Percentiles rank a stretch among this genome's conserved stretches.
phyloP scores from a whole-genome alignment of 1,140 invertebrate species.

The Panagrolaimus sp. region DNA sequence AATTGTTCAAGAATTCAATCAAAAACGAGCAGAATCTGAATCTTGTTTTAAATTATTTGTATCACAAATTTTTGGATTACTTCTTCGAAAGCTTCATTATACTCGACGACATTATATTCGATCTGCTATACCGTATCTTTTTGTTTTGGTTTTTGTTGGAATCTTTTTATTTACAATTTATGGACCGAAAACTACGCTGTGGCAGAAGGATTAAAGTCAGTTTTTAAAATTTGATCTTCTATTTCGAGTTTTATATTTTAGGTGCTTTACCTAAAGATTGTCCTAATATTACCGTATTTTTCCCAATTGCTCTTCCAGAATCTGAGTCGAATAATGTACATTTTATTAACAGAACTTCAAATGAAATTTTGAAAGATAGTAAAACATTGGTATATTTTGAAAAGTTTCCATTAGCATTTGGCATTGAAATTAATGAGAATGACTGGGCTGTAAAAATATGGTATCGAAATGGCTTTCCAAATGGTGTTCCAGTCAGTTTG shows the following conservation, averaged over 20 bases:
- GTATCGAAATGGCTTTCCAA: no score
- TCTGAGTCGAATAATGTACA: no score
- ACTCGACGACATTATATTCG: constrained; percentile 8
- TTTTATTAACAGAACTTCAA: no score
- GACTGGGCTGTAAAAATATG: no score
- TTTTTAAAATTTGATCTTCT: background rate
- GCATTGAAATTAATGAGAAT: no score
- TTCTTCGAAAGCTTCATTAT: background rate
- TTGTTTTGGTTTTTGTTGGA: background rate
- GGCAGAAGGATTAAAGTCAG: background rate
- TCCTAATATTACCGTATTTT: no score
- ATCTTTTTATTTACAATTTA: background rate
- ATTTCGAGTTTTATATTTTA: background rate
- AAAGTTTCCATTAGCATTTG: no score
- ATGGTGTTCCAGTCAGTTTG: no score
- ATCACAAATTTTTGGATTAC: background rate
- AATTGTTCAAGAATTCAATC: background rate
- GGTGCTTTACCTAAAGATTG: no score
- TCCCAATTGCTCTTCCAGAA: no score
- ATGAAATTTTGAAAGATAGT: no score
- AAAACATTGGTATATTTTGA: no score
- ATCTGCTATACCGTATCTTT: background rate
- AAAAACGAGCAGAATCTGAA: background rate
- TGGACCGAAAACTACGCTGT: background rate
- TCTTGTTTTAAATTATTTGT: background rate